Base-by-base conservation (phyloP, 2,797 vertebrate species). In the Borostomias antarcticus region DNA sequence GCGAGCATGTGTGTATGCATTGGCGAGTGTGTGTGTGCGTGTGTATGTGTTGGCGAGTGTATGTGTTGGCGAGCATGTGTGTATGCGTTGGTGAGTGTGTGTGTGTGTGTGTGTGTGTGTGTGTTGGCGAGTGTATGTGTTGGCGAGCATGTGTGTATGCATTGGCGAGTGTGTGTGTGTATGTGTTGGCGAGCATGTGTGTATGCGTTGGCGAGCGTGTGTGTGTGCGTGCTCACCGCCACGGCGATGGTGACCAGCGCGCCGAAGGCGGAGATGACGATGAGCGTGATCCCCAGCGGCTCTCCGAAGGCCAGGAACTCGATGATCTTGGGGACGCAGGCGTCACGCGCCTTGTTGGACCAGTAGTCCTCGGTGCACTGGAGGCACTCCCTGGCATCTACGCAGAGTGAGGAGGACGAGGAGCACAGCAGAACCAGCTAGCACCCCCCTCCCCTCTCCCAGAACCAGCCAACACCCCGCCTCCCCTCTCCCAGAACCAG, bases 231-330 rank as follows among this genome's bases (percentile, higher is more conserved):
- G 35, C 13, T 26, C 51, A 86, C 68, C 6, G 37, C 84, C 0
- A 95, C 91, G n/a, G 66, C 85, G 1, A 94, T 75, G 45, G 93
- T 88, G 48, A 90, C 62, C 0, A 93, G 84, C 0, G 90, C 92
- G 11, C 94, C 94, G 2, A 92, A 90, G 15, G 89, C 82, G 3
- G 94, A 89, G 54, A 95, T 91, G 64, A 73, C 90, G 1, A 94
- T 94, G 56, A 96, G 82, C 0, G 90, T 92, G 74, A 95, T 93
- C 2, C 94, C 94, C 75, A 96, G 82, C 0, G 94, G 88, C 60
- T 96, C 94, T 10, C 88, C 80, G 1, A 93, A 95, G 57, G 88
- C 93, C 53, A 95, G 86, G 81, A 93, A 96, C 80, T 96, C 94
- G 2, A 95, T 94, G 69, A 90, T 91, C 69, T 95, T 95, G 19